Evolutionary conservation across 2,113 vertebrate genomes (phyloP), one percentile per base, ranked within the genome.

Genomic region (Aegithalos caudatus): DNA sequence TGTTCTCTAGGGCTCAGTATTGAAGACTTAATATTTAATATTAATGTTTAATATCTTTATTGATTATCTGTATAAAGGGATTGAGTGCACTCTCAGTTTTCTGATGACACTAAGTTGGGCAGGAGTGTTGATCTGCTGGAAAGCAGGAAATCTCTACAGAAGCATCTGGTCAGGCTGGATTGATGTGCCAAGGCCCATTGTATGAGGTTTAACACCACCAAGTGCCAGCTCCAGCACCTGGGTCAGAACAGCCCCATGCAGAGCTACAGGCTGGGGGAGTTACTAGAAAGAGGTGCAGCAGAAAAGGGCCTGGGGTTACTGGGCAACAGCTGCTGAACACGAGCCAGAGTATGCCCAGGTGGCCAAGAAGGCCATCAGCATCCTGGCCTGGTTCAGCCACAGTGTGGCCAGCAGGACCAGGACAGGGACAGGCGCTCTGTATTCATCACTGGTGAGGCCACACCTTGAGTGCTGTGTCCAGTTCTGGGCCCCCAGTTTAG

Each of bases 381-480:
- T 38, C 20, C 38, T 25, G 33, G 24, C 5, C 40, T 53, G 4
- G 7, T 2, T 2, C 7, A n/a, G 31, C 38, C n/a, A 67, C 0
- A 7, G 7, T 12, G 24, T 25, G 61, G n/a, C 20, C 53, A 51
- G 33, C 28, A 74, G 28, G 23, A n/a, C 1, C 23, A 66, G 23
- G 27, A 0, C 11, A 37, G 61, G 0, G 6, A 31, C 2, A 22
- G 5, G 2, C 11, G 24, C 16, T n/a, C 47, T 40, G 2, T n/a
- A 4, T 24, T 47, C 2, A 1, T 14, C 28, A 12, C 5, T 67
- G 51, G 3, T 45, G 29, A 53, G 9, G 20, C 3, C 24, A 38
- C 16, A 40, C 2, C 11, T 53, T 25, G 4, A 72, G 14, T 57
- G 8, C 44, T 28, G 8, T 11, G 10, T 16, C 2, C 25, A 11